These are phyloP conservation scores for Xiphias gladius DNA, from an alignment of 2,113 vertebrate genomes.

Conservation along the genomic window DNA sequence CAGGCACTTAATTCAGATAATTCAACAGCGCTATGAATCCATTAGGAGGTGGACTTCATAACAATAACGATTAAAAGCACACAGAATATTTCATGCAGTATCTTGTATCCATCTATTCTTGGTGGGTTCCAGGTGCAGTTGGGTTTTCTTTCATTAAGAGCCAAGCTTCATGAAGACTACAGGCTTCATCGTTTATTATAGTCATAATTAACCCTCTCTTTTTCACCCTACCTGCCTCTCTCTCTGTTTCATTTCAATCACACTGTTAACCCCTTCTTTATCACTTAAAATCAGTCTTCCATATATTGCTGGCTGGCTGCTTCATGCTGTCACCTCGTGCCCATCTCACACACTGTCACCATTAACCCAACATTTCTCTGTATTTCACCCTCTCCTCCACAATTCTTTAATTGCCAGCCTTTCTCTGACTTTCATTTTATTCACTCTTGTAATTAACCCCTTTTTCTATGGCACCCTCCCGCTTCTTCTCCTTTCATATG, in stretches of 20 bases:
- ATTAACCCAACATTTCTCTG: conserved; percentile 77
- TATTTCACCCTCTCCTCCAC: conserved; percentile 67
- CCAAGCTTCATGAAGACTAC: conserved; percentile 60
- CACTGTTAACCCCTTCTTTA: conserved; percentile 57
- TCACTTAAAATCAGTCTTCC: conserved; percentile 60
- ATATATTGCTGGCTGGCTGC: conserved; percentile 27
- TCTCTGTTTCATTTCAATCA: conserved; percentile 63
- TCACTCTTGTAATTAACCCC: conserved; percentile 75
- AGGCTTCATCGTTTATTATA: conserved; percentile 71
- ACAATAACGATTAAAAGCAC: conserved; percentile 63
- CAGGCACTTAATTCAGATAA: conserved; percentile 71
- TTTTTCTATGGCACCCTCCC: conserved; percentile 54
- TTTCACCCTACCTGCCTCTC: conserved; percentile 54
- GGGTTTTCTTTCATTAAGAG: conserved; percentile 79
- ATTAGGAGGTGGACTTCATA: conserved; percentile 67
- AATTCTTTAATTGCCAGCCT: conserved; percentile 62
- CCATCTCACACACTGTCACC: conserved; percentile 29
- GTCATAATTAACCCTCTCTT: conserved; percentile 71
- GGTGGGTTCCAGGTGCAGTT: conserved; percentile 76
- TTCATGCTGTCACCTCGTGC: conserved; percentile 56
- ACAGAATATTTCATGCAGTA: conserved; percentile 31
- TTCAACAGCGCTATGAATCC: conserved; percentile 68
- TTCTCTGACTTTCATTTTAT: conserved; percentile 68
- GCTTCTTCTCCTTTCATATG: conserved; percentile 51
- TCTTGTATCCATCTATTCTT: conserved; percentile 54